Percentiles rank a stretch among this genome's conserved stretches.
These are phyloP conservation scores for Epizoanthus ramosus DNA, from an alignment of 92 coral and sea anemone genomes.

Conservation along the genomic window DNA sequence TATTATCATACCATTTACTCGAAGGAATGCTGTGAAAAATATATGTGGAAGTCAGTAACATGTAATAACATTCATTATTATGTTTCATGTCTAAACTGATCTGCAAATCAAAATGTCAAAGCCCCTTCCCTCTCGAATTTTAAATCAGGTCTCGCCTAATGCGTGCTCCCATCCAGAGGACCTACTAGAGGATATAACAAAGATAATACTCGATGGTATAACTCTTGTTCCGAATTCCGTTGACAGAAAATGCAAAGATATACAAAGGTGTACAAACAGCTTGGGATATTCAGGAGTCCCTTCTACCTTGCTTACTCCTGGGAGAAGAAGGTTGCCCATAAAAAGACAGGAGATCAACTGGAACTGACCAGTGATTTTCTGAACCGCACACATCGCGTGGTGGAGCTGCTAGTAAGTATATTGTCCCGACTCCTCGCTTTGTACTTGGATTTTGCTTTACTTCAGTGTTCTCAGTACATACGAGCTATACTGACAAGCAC, in stretches of 20 bases:
- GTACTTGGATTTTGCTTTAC: too few species aligned
- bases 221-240: not conserved
- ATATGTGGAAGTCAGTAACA: too few species aligned
- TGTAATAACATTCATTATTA: too few species aligned
- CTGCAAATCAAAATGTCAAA: too few species aligned
- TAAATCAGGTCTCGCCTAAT: too few species aligned
- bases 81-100: too few species aligned
- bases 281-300: not conserved
- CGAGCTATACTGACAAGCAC: too few species aligned
- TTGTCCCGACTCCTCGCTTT: not conserved
- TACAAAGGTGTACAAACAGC: slow-evolving; percentile 3
- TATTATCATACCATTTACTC: too few species aligned
- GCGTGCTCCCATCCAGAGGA: not conserved
- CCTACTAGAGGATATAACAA: not conserved
- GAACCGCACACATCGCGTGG: not conserved
- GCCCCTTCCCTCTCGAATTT: too few species aligned
- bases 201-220: not conserved
- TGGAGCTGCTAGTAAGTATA: not conserved
- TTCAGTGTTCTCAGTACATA: too few species aligned
- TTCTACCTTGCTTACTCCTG: slow-evolving; percentile 21
- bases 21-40: too few species aligned
- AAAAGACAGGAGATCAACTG: not conserved
- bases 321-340: slow-evolving; percentile 11
- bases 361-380: not conserved
- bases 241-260: slow-evolving; percentile 4